Evolutionary conservation across 2,797 vertebrate genomes (phyloP).

Genomic region (Buceros bicornis): DNA sequence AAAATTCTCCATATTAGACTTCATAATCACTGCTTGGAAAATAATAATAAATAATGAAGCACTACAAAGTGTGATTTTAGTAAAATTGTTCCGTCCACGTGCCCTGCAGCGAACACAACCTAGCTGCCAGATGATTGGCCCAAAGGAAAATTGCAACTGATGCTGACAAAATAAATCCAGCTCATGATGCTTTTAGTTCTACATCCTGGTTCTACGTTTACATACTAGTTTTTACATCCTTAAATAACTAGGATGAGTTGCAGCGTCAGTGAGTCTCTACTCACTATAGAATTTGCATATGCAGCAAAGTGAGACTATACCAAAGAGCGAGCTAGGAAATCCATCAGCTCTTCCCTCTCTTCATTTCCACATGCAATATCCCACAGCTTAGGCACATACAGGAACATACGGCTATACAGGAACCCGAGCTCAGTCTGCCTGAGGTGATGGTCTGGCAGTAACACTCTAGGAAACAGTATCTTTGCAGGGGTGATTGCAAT

Average conservation of each 20-base stretch:
- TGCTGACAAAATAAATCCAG: background rate
- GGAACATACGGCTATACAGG: accelerated
- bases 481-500: accelerated
- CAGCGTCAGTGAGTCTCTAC: background rate
- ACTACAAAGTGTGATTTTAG: background rate
- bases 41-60: background rate
- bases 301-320: background rate
- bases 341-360: background rate
- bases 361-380: background rate
- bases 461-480: background rate
- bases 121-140: background rate
- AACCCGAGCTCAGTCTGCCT: background rate
- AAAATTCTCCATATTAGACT: background rate
- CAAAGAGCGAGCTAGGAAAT: background rate
- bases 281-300: background rate
- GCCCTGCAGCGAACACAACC: background rate
- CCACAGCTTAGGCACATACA: too few relatives aligned
- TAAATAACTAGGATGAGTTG: background rate
- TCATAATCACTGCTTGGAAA: background rate
- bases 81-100: background rate
- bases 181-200: background rate
- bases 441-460: background rate
- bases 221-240: too few relatives aligned
- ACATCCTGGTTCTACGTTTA: too few relatives aligned
- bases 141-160: background rate